Base-by-base conservation (phyloP, 2,797 vertebrate genomes). In the Crypturellus tataupa region DNA sequence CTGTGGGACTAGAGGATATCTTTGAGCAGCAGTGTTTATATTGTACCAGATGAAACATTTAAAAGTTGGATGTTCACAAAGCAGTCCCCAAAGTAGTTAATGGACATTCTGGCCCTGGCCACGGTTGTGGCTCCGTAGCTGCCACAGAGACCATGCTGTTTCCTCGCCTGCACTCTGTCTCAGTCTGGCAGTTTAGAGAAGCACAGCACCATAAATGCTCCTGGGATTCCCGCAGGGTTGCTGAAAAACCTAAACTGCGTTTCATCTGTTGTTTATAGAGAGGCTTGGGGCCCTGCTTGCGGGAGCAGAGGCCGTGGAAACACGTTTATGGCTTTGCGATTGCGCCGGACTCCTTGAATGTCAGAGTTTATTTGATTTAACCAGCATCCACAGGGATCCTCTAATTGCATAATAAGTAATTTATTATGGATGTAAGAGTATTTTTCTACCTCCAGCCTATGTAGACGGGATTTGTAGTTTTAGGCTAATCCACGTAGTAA, bases 301-400 rank as follows among this genome's bases (percentile, higher is more conserved):
- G 69, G 71, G 71, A 87, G 73, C 88, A 96, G 94, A 96, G 95
- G 87, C 94, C 94, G 92, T 94, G 91, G 69, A 96, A 96, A 95
- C 96, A 90, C 92, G 95, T 95, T 94, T 96, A 94, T 96, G 90
- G 94, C 84, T 96, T 95, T 64, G 63, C 83, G 94, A 96, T 93
- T 96, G 89, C 73, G 80, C 77, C 96, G 35, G 92, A 65, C 85
- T 93, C 72, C 90, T 93, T 92, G 90, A 97, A 91, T 90, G 73
- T 87, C 93, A 91, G 95, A 92, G 77, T 94, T 95, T 94, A 79
- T 95, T 95, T 96, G 91, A 97, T 97, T 96, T 96, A 97, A 97
- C 97, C 94, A 96, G 89, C 81, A 96, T 96, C 91, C 76, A 78
- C 83, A 97, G 92, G 85, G 90, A 94, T 95, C 90, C 89, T 89